Base-by-base conservation (phyloP, 2,797 vertebrate genomes). In the Clarias fuscus region DNA sequence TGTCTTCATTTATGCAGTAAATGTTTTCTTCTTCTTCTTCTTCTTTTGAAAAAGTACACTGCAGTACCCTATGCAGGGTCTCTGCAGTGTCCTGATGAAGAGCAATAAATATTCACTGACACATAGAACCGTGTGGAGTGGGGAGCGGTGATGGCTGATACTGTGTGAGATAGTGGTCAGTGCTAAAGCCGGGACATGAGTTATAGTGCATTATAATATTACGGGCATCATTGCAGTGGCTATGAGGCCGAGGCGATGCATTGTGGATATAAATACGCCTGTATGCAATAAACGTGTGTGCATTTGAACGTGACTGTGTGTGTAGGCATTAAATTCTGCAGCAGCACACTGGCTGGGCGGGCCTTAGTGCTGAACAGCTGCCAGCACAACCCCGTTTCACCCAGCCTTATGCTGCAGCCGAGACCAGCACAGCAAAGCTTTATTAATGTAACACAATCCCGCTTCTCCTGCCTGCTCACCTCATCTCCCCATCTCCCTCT, bases 381-480 rank as follows among this genome's bases (percentile, higher is more conserved):
- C 89, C 89, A 90, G 81, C 73, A 40, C 81, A 84, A 90, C 89
- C 90, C 83, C 65, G 24, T 86, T 88, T 89, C 90, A 89, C 89
- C 89, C 83, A 86, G 24, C 67, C 87, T 83, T 40, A 4, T 70
- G 84, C 88, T 89, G 90, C 90, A 91, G 91, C 91, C 86, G 89
- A 88, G 83, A 88, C 85, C 88, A 82, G 82, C 90, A 91, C 84
- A 91, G 92, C 92, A 91, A 90, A 91, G 91, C 91, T 93, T 93
- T 92, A 90, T 92, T 90, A 92, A 90, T 93, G 93, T 93, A 94
- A 95, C 92, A 83, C 82, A 90, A 95, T 91, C 90, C 88, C 80
- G 73, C 80, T 76, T 79, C 71, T 80, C 68, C 53, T 64, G 75
- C 64, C 11, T 65, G 64, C 83, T 75, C 82, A 76, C 82, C 82